Base-by-base conservation (phyloP, 2,888 invertebrate species). In the Eurytoma adleriae region DNA sequence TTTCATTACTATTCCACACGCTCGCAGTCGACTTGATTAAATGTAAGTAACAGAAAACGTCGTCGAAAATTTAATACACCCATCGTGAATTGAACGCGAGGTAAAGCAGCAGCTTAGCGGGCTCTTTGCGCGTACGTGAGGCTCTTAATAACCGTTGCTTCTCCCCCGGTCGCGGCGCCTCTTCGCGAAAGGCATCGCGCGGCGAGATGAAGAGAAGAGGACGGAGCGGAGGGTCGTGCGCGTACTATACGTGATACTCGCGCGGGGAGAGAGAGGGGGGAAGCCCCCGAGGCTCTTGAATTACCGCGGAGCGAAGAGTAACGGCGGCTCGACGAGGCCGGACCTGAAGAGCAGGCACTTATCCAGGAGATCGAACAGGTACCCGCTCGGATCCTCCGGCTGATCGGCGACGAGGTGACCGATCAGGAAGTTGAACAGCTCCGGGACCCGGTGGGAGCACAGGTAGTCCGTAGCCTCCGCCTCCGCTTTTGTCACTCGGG, bases 351-450 rank as follows among this genome's bases (percentile, higher is more conserved):
- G 85, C 66, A 91, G 84, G 83, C 92, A 92, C 82, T 89, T 90
- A 83, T 92, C 91, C 69, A 92, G 83, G 20, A 92, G 86, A 79
- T 91, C 88, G 76, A 90, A 84, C 54, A 92, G 88, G 85, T 91
- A 92, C 57, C 88, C 87, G 66, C 92, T 89, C 2, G 92, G 92
- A 84, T 92, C 90, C 20, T 90, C 86, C 75, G 92, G 91, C 78
- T 88, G 85, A 14, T 89, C 88, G 40, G 90, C 89, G 52, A 92
- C 83, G 54, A 92, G 83, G 83, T 92, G 92, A 1, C 91, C 89
- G 70, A 91, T 89, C 70, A 92, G 86, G 85, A 91, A 92, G 83
- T 91, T 90, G 83, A 91, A 91, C 57, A 92, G 90, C 80, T 92
- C 90, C 82, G 89, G 91, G 68, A 92, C 91, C 64, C 89, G 90